phyloP scores from a whole-genome alignment of 2,888 invertebrate genomes.

The Phasia obesa region DNA sequence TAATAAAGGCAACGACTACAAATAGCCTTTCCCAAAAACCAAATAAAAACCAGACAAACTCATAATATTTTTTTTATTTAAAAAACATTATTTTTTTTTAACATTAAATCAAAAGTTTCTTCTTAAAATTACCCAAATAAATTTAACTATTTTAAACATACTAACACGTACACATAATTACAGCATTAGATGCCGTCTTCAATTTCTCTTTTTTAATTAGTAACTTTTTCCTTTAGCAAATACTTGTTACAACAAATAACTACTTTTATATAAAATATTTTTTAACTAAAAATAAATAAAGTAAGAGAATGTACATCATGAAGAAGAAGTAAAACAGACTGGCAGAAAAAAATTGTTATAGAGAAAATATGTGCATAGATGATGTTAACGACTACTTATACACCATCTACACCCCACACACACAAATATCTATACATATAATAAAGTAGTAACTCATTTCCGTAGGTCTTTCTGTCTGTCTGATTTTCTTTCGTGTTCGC shows the following conservation, averaged over 20 bases:
- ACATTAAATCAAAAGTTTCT: background rate
- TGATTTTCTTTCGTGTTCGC: too few relatives aligned
- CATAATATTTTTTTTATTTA: too few relatives aligned
- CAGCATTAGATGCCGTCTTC: background rate
- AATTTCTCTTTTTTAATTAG: constrained; percentile 57
- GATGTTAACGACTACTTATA: too few relatives aligned
- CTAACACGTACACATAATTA: constrained; percentile 8
- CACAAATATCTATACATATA: too few relatives aligned
- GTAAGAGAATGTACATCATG: background rate
- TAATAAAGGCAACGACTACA: too few relatives aligned
- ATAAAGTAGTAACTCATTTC: too few relatives aligned
- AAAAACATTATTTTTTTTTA: background rate
- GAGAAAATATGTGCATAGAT: too few relatives aligned
- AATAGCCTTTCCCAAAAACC: too few relatives aligned
- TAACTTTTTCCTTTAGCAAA: constrained; percentile 47
- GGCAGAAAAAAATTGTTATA: background rate
- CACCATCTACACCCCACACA: too few relatives aligned
- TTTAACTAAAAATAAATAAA: background rate
- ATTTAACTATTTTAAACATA: background rate
- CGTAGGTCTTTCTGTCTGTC: too few relatives aligned
- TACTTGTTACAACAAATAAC: constrained; percentile 48
- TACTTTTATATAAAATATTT: constrained; percentile 27
- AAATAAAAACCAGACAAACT: too few relatives aligned
- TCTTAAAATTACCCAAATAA: background rate
- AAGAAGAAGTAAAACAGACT: background rate